Conservation (phyloP, 2,888 invertebrate species). For the Cyrtodaria siliqua region DNA sequence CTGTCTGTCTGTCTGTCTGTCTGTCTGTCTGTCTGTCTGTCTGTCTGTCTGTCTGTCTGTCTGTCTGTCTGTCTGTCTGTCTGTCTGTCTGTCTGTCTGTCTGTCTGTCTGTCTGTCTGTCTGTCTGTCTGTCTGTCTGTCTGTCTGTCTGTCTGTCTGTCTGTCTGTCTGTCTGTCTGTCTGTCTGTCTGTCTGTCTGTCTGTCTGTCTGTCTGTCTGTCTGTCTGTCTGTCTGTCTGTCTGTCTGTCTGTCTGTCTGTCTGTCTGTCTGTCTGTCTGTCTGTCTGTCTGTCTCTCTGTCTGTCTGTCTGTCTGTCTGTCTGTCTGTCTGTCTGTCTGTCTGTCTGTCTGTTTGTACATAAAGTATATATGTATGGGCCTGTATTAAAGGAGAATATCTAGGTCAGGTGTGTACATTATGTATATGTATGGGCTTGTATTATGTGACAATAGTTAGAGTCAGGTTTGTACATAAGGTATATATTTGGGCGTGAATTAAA, state of each 20-base stretch:
- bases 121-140: conserved; percentile 25
- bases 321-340: too few relatives aligned
- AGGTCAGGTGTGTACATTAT: too few relatives aligned
- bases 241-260: conserved; percentile 22
- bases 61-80: conserved; percentile 25
- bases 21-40: conserved; percentile 19
- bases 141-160: conserved; percentile 24
- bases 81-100: conserved; percentile 25
- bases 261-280: conserved; percentile 19
- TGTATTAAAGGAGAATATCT: too few relatives aligned
- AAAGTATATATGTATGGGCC: too few relatives aligned
- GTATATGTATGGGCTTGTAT: too few relatives aligned
- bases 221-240: conserved; percentile 25
- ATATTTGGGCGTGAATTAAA: too few relatives aligned
- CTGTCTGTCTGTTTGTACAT: too few relatives aligned
- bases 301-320: too few relatives aligned
- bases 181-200: conserved; percentile 25
- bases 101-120: conserved; percentile 21
- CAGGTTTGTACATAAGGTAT: too few relatives aligned
- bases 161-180: conserved; percentile 25
- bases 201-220: conserved; percentile 25
- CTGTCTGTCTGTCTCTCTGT: conserved; percentile 18
- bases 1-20: conserved; percentile 15
- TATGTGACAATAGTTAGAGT: too few relatives aligned
- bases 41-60: conserved; percentile 25